phyloP scores from a whole-genome alignment of 2,113 vertebrate species.

The Sphaerodactylus townsendi region DNA sequence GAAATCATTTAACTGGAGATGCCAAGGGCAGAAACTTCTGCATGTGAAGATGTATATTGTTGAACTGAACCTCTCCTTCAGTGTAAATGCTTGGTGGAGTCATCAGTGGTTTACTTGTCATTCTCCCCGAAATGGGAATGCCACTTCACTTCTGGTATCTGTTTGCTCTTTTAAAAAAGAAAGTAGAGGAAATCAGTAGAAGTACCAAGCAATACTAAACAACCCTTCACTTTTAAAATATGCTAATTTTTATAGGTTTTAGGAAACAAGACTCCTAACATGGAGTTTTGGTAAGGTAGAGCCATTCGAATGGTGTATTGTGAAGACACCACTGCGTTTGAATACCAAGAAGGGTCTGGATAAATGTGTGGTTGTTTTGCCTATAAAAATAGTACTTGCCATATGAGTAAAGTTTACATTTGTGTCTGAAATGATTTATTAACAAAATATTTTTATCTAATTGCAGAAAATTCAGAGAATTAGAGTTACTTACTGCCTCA shows the following conservation, averaged over 20 bases:
- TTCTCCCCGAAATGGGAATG: background rate
- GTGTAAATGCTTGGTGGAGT: background rate
- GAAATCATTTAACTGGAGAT: too few species aligned
- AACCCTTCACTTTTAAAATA: background rate
- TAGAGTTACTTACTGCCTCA: slow-evolving; percentile 38
- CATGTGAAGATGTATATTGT: too few species aligned
- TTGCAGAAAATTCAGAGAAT: slow-evolving; percentile 1
- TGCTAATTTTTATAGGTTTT: background rate
- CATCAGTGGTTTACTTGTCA: too few species aligned
- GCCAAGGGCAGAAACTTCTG: too few species aligned
- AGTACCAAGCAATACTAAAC: background rate
- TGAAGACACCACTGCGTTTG: background rate
- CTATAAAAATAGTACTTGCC: background rate
- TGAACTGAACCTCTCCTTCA: background rate
- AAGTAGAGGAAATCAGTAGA: background rate
- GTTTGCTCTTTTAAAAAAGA: background rate
- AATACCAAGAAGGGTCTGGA: background rate
- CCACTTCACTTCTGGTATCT: background rate
- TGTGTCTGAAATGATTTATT: background rate
- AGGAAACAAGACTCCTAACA: background rate
- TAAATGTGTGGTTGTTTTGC: background rate
- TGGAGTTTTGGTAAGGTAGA: background rate
- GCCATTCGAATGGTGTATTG: background rate
- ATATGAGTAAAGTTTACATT: background rate
- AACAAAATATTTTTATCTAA: background rate